These are phyloP conservation scores for Cabera pusaria DNA, from an alignment of 2,888 invertebrate species.

Conservation along the genomic window DNA sequence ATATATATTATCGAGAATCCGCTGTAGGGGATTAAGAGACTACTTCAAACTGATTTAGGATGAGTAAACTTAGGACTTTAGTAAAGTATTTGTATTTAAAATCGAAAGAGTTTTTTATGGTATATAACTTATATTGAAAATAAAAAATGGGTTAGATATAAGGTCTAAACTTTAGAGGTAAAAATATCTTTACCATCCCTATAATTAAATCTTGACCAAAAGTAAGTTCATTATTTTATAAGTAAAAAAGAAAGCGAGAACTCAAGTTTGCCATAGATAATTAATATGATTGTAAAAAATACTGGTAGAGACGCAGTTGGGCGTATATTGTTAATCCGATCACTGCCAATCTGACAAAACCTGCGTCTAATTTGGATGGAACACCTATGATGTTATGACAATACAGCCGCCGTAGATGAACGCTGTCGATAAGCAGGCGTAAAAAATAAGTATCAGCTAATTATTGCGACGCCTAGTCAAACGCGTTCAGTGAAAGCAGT, in stretches of 20 bases:
- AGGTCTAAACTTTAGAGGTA: too few species aligned
- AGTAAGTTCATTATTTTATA: background rate
- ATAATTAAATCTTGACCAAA: conserved; percentile 1
- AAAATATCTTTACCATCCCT: too few species aligned
- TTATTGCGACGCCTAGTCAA: conserved; percentile 58
- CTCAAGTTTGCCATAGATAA: too few species aligned
- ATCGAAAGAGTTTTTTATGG: too few species aligned
- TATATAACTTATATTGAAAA: too few species aligned
- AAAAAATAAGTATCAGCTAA: conserved; percentile 61
- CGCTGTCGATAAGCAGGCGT: conserved; percentile 37
- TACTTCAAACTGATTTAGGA: too few species aligned
- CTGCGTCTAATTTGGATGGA: conserved; percentile 13
- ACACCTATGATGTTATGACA: conserved; percentile 24
- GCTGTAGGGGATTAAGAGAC: too few species aligned
- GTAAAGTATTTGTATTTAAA: too few species aligned
- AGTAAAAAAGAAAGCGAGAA: too few species aligned
- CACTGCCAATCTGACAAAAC: conserved; percentile 14
- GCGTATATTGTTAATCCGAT: conserved; percentile 1
- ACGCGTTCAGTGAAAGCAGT: conserved; percentile 69
- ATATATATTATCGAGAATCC: conserved; percentile 2
- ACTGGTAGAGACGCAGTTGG: background rate
- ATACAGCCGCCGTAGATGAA: conserved; percentile 12
- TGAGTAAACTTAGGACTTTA: too few species aligned
- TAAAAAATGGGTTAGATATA: too few species aligned
- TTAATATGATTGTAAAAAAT: too few species aligned